Percentiles rank a stretch among this genome's conserved stretches.
phyloP scores from a whole-genome alignment of 2,888 invertebrate genomes.

The Lasioglossum leucozonium region DNA sequence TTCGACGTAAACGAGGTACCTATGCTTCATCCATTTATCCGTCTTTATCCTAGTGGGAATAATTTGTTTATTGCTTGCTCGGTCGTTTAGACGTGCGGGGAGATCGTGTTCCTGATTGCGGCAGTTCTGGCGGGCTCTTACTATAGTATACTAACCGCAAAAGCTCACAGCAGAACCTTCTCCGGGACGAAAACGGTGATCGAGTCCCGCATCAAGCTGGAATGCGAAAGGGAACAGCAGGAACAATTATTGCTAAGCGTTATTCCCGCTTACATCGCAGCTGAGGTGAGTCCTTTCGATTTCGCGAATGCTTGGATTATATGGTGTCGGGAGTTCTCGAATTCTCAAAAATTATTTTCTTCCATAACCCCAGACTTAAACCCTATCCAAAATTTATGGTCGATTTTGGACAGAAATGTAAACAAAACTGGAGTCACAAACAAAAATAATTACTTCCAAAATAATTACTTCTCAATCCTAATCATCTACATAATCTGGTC shows the following conservation, averaged over 20 bases:
- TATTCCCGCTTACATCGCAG: slow-evolving; percentile 97
- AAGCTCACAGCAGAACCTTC: slow-evolving; percentile 94
- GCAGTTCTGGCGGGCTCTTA: slow-evolving; percentile 94
- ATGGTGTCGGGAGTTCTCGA: too few species aligned
- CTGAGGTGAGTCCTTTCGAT: slow-evolving; percentile 89
- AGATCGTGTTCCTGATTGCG: slow-evolving; percentile 88
- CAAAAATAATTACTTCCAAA: too few species aligned
- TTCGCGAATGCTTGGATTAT: neutral
- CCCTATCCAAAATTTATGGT: too few species aligned
- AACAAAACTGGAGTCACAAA: too few species aligned
- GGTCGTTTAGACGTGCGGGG: slow-evolving; percentile 49
- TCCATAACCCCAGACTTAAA: too few species aligned
- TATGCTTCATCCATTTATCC: neutral
- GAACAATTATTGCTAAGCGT: slow-evolving; percentile 96
- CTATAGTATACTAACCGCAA: slow-evolving; percentile 94
- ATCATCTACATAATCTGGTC: too few species aligned
- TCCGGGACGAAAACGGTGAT: slow-evolving; percentile 95
- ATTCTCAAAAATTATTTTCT: too few species aligned
- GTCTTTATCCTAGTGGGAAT: neutral
- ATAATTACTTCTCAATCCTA: too few species aligned
- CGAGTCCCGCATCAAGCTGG: slow-evolving; percentile 95
- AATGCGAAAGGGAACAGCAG: slow-evolving; percentile 97
- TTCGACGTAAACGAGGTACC: slow-evolving; percentile 67
- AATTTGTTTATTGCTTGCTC: neutral
- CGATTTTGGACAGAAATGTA: too few species aligned